phyloP scores from a whole-genome alignment of 1,140 invertebrate genomes.

The Papilio aristodemus region DNA sequence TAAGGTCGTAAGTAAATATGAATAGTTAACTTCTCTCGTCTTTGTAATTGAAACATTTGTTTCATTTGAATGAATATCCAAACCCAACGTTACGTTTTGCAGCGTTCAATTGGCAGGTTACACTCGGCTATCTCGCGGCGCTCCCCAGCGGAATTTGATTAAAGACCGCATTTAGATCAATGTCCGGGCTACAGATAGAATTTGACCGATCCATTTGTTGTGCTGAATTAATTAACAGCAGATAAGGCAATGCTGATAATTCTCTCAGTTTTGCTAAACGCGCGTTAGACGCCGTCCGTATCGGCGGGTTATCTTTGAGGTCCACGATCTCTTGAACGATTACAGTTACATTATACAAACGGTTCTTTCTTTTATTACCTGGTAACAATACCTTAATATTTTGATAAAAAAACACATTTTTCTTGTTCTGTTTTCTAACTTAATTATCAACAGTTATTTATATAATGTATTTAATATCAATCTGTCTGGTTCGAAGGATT shows the following conservation, averaged over 20 bases:
- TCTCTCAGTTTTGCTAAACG: slow-evolving; percentile 17
- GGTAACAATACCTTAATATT: not conserved
- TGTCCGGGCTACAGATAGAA: slow-evolving; percentile 33
- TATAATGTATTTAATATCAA: too few relatives aligned
- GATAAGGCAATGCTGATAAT: slow-evolving; percentile 50
- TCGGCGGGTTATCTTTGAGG: slow-evolving; percentile 25
- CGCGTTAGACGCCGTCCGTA: not conserved
- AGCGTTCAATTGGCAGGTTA: not conserved
- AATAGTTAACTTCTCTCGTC: too few relatives aligned
- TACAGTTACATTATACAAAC: slow-evolving; percentile 12
- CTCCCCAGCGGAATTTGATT: slow-evolving; percentile 30
- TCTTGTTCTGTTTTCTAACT: too few relatives aligned
- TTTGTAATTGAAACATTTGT: too few relatives aligned
- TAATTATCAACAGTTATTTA: too few relatives aligned
- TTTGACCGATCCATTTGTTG: slow-evolving; percentile 38
- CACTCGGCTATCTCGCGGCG: not conserved
- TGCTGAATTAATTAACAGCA: slow-evolving; percentile 46
- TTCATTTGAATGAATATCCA: not conserved
- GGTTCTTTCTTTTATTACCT: slow-evolving; percentile 8
- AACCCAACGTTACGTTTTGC: too few relatives aligned
- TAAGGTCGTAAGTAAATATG: too few relatives aligned
- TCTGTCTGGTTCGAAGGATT: too few relatives aligned
- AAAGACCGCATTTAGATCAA: slow-evolving; percentile 34
- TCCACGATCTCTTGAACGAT: slow-evolving; percentile 13
- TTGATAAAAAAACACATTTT: too few relatives aligned